Evolutionary conservation across 2,888 invertebrate species (phyloP), one percentile per base, ranked within the genome.

Genomic region (Hesperia comma): DNA sequence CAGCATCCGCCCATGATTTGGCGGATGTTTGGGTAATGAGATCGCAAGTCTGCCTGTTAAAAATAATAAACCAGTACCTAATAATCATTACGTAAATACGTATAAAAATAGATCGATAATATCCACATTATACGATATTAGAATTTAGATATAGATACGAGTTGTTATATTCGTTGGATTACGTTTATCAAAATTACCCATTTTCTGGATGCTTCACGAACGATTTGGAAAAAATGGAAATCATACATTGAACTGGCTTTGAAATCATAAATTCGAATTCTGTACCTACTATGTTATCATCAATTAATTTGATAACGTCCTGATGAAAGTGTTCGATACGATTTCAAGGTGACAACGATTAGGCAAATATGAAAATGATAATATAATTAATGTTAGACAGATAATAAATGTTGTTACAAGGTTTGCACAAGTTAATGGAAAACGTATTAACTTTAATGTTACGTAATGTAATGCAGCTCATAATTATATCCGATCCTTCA

Each of bases 261-360:
- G 15, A 15, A 15, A 15, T 43, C 7, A 15, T 7, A 43, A 43
- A 43, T 15, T 15, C 15, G 37, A 37, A 6, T 10, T 10, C 10
- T 10, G 2, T n/a, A 46, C 43, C 43, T 46, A 8, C 43, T 60
- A 33, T 32, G 33, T 51, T 61, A 61, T 61, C 53, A 21, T 53
- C 37, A 40, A 40, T 32, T 53, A 21, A 61, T 53, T 53, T n/a
- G n/a, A 46, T 26, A 41, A 54, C 26, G 46, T 33, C 46, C 37
- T 56, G 46, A 63, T 63, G 63, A 63, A 63, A 56, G 63, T 54
- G 1, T 17, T 37, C 37, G 43, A 46, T 46, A 46, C 43, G 43
- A 6, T 7, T 8, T 46, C 15, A 62, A 55, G 33, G 19, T 17
- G 43, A 43, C 54, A 55, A 19, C 41, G 43, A 62, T 62, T 62